Evolutionary conservation across 2,113 vertebrate genomes (phyloP), one percentile per base, ranked within the genome.

Genomic region (Corvus cornix): DNA sequence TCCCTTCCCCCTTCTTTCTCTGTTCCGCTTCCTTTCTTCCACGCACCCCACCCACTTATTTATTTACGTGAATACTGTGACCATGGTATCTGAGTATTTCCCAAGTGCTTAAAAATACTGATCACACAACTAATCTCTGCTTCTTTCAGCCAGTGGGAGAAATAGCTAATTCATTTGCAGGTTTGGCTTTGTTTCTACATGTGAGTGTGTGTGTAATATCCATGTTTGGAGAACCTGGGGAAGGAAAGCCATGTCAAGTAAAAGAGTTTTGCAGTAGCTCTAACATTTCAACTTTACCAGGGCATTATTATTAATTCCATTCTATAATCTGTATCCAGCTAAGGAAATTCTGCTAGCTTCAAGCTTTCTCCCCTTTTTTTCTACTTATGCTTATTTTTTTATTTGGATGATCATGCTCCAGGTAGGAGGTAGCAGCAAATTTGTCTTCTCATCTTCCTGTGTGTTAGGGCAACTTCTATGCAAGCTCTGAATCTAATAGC

Each of bases 111-210:
- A 88, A 90, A 94, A 93, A 62, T 84, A 90, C 79, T 80, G 85
- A 90, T 97, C 96, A 90, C 79, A 88, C 80, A 90, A 76, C 22
- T 85, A 92, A 91, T 93, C 92, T 94, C 66, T 77, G 28, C 53
- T 90, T 72, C 72, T 80, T 94, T 90, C 85, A 94, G 72, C 59
- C 75, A 74, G 52, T 93, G 62, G 53, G 76, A 92, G 66, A 91
- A 91, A 72, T 30, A 91, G 41, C 56, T 72, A 84, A 79, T 82
- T 78, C 33, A 31, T 92, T 68, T 95, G 62, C 95, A 97, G 87
- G 91, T 78, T 92, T 95, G 84, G 87, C 82, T 95, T 94, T 95
- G 91, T 96, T 95, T 76, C 89, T 95, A 75, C 89, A 78, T 94
- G 94, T 84, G 72, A 69, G 28, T 7, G 8, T 95, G 63, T 83